A percentile compares a stretch with the other conserved stretches of the same genome.
Evolutionary conservation across 1,140 invertebrate genomes (phyloP).

Genomic region (Ceratina calcarata): DNA sequence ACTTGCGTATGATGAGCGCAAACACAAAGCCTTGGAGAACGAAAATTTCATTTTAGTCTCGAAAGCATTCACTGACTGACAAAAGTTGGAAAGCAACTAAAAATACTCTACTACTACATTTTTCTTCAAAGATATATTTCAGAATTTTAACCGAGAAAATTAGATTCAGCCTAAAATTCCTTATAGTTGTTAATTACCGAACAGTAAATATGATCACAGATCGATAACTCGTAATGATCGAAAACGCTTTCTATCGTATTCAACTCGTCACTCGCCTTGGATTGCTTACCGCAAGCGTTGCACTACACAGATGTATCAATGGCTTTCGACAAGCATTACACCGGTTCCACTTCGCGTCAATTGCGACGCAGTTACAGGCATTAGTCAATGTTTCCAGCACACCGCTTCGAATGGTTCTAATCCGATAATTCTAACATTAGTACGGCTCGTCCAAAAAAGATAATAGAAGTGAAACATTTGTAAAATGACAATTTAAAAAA

Average conservation of each 20-base stretch:
- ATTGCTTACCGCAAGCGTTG: neutral
- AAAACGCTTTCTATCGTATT: neutral
- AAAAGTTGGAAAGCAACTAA: too few relatives aligned
- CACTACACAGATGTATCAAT: neutral
- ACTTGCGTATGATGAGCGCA: constrained; percentile 12
- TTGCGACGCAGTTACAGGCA: neutral
- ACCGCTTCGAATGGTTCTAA: neutral
- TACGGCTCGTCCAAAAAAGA: neutral
- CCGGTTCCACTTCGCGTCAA: constrained; percentile 10
- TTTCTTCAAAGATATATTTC: too few relatives aligned
- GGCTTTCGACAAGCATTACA: constrained; percentile 9
- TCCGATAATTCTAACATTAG: neutral
- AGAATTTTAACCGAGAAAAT: too few relatives aligned
- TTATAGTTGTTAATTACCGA: neutral
- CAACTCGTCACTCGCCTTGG: neutral
- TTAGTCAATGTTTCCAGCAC: constrained; percentile 17
- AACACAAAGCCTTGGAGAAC: neutral
- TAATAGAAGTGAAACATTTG: too few relatives aligned
- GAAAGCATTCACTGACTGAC: too few relatives aligned
- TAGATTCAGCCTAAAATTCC: neutral
- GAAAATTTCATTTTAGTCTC: neutral
- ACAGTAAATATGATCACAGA: neutral
- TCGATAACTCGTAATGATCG: neutral
- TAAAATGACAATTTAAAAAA: neutral
- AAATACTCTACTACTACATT: too few relatives aligned